Evolutionary conservation across 2,797 vertebrate genomes (phyloP).

Genomic region (Bradypodion pumilum): DNA sequence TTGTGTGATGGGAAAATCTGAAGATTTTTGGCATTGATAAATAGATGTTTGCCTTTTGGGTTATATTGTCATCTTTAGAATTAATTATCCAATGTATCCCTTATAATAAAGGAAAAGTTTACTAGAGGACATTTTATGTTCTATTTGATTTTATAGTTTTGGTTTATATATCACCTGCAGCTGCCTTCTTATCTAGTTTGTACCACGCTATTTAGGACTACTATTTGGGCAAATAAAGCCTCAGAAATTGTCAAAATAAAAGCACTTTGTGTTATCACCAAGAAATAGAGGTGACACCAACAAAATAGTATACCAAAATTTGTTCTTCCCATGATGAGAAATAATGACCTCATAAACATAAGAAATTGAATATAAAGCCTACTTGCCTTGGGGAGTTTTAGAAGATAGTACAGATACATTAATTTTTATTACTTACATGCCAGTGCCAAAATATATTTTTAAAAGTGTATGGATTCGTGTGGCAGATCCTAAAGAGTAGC

Average conservation of each 20-base stretch:
- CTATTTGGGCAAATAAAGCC: background rate
- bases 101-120: background rate
- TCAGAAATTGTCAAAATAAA: background rate
- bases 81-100: background rate
- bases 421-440: background rate
- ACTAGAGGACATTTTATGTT: background rate
- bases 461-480: background rate
- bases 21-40: background rate
- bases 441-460: background rate
- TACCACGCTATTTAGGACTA: background rate
- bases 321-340: background rate
- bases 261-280: background rate
- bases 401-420: background rate
- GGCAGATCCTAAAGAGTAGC: background rate
- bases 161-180: background rate
- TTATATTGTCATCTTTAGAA: background rate
- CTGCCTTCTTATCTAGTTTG: background rate
- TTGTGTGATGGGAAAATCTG: background rate
- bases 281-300: background rate
- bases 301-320: background rate
- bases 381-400: background rate
- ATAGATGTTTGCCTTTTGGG: conserved; percentile 9
- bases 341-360: background rate
- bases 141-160: background rate
- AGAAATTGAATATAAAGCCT: background rate